Percentiles rank a stretch among this genome's conserved stretches.
Evolutionary conservation across 1,140 invertebrate species (phyloP).

Genomic region (Antheraea mylitta): DNA sequence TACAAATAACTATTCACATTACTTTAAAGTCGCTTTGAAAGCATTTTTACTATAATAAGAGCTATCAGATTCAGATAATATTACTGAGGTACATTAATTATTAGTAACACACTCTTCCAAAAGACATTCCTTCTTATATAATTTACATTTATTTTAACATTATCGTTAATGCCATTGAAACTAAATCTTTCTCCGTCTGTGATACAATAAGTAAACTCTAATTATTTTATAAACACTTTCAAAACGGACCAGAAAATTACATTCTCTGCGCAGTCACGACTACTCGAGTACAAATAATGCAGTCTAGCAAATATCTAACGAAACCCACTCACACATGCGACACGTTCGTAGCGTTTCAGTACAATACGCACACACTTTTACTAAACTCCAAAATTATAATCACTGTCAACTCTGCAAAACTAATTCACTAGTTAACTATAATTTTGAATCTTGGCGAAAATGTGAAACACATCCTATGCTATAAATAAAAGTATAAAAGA

Average conservation of each 20-base stretch:
- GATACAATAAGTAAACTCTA: too few species aligned
- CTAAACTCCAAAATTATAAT: neutral
- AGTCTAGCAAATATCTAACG: constrained; percentile 12
- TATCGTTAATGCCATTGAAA: too few species aligned
- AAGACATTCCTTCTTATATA: too few species aligned
- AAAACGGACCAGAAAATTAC: neutral
- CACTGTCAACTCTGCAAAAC: neutral
- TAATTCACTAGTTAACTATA: too few species aligned
- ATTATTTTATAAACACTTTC: neutral
- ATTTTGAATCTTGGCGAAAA: neutral
- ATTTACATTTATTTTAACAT: too few species aligned
- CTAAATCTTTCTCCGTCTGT: too few species aligned
- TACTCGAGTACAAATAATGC: neutral
- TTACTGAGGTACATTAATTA: neutral
- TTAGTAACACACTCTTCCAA: too few species aligned
- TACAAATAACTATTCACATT: neutral
- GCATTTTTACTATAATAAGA: neutral
- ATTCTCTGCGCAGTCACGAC: neutral
- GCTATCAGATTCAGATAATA: neutral
- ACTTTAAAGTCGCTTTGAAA: neutral
- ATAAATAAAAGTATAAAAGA: neutral
- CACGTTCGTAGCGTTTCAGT: neutral
- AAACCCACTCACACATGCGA: neutral
- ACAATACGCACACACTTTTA: neutral
- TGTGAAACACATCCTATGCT: neutral